Evolutionary conservation across 2,113 vertebrate species (phyloP), one percentile per base, ranked within the genome.

Genomic region (Lampris megalopsis): DNA sequence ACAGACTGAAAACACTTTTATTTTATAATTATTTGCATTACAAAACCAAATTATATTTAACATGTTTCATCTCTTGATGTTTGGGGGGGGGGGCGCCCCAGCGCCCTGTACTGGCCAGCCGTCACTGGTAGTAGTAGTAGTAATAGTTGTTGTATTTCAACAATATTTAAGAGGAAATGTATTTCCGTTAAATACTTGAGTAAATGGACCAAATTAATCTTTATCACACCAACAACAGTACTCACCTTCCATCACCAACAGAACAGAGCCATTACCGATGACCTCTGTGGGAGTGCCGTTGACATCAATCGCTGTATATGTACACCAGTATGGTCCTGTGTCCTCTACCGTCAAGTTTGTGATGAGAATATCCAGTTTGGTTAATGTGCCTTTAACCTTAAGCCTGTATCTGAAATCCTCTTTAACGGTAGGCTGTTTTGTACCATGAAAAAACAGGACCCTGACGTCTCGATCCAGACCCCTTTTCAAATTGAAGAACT

Each of bases 201-300:
- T 24, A 24, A 24, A 24, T 24, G 24, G 24, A 24, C 24, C 24
- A 24, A 24, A 0, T 24, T 24, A 24, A 24, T 24, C 24, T 24
- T 24, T 0, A 24, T 24, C 24, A 24, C 24, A 35, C 0, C 1
- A 1, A 9, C 11, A 45, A 40, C 10, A 47, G 2, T 4, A 62
- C 85, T 81, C 59, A 91, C 87, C 87, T 49, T 4, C 65, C 45
- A 93, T 83, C 58, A 88, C 83, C 71, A 93, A 73, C 0, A 92
- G 71, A 13, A 86, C 5, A 3, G 84, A 79, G 1, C 81, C 85
- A 0, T 0, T 0, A 4, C 78, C 70, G 1, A 2, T 13, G 0
- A 0, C 4, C 0, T 0, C 0, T 1, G 0, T 0, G 0, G 0
- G 0, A 0, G 0, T 0, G 0, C 0, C 0, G 0, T 0, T 0